Conservation (phyloP, 2,113 vertebrate species). For the Platichthys flesus region DNA sequence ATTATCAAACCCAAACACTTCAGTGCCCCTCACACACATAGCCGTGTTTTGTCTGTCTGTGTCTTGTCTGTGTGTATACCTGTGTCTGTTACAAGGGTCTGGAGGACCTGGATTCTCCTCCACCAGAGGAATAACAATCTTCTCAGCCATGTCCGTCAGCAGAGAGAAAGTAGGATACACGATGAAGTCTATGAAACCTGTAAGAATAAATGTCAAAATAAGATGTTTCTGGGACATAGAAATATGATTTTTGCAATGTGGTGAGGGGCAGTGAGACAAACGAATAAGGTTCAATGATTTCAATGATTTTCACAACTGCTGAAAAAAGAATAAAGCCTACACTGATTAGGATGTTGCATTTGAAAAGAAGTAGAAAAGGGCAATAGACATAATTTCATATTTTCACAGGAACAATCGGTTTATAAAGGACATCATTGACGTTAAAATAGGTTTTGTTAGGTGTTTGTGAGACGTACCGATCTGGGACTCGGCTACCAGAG, state of each 20-base stretch:
- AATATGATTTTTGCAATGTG: background rate
- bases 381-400: background rate
- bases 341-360: background rate
- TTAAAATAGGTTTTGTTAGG: slow-evolving; percentile 23
- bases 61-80: slow-evolving; percentile 52
- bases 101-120: slow-evolving; percentile 87
- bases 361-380: background rate
- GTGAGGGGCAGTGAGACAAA: background rate
- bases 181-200: slow-evolving; percentile 97
- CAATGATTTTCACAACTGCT: background rate
- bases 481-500: slow-evolving; percentile 91
- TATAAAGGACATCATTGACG: background rate
- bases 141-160: slow-evolving; percentile 93
- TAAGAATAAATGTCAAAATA: background rate
- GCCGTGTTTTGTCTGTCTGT: too few relatives aligned
- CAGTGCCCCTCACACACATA: too few relatives aligned
- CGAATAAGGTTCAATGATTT: background rate
- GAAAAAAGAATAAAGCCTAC: background rate
- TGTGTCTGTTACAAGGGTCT: slow-evolving; percentile 80
- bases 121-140: slow-evolving; percentile 87
- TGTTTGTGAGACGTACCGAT: slow-evolving; percentile 82
- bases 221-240: background rate
- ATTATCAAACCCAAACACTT: too few relatives aligned
- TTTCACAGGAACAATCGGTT: background rate
- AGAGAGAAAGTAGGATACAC: slow-evolving; percentile 95